Evolutionary conservation across 2,888 invertebrate genomes (phyloP), one percentile per base, ranked within the genome.

Genomic region (Sesamia inferens): DNA sequence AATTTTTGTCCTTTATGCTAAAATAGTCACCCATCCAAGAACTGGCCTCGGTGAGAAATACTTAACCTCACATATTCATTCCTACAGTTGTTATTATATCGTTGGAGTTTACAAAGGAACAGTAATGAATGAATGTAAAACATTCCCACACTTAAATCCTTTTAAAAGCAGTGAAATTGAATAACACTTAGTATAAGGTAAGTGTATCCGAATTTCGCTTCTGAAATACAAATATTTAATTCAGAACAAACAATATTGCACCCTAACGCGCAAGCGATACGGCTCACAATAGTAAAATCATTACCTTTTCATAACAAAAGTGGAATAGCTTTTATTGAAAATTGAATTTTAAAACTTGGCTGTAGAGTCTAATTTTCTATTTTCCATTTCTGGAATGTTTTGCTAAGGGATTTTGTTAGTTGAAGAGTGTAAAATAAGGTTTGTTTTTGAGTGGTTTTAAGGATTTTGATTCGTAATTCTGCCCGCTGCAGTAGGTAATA

Each of bases 401-500:
- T 51, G 70, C 2, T 70, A 22, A 55, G 59, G 48, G 71, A 79
- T 74, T 82, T 72, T 71, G 47, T 64, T 19, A 7, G 42, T 61
- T 73, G 24, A 2, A 0, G 0, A 0, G 0, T 2, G 11, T 5
- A 16, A 10, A 67, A 84, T 82, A 84, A 69, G 71, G 82, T 72
- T 62, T 55, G 4, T 67, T 65, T 78, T 82, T 10, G n/a, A n/a
- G 13, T 67, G 51, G 51, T 68, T 55, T 71, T 19, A 51, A 59
- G 58, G 22, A 67, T 67, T 77, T 67, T 64, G 76, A 73, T 78
- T 68, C 75, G 79, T 81, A 90, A 89, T 85, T 84, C 85, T 88
- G 82, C 86, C 81, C 75, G 77, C 79, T 87, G 88, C 86, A 90
- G 88, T 88, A 73, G 85, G 91, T 91, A 92, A 92, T 90, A 89